A percentile compares a stretch with the other conserved stretches of the same genome.
Conservation (phyloP, 2,797 vertebrate genomes). For the Premnoplex brunnescens region DNA sequence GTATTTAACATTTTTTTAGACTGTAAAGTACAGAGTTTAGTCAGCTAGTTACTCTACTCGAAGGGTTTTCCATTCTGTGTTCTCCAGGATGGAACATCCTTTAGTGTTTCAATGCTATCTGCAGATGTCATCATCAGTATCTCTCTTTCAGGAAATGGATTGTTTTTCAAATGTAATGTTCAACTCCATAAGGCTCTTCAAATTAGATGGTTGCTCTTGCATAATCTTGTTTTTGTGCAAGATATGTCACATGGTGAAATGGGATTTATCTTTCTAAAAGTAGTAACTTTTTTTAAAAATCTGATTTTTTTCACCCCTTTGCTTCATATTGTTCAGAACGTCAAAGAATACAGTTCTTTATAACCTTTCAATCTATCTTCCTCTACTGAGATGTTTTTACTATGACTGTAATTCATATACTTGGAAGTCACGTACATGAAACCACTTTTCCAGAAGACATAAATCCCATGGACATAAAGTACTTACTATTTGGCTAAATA, state of each 20-base stretch:
- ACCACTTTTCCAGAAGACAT: not conserved
- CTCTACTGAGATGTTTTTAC: not conserved
- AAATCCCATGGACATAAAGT: not conserved
- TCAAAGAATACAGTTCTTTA: not conserved
- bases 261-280: not conserved
- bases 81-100: not conserved
- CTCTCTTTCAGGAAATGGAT: not conserved
- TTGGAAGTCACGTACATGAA: not conserved
- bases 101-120: not conserved
- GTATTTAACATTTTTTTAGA: constrained; percentile 43
- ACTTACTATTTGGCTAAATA: not conserved
- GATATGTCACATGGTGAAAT: not conserved
- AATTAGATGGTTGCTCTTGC: not conserved
- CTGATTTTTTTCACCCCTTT: not conserved
- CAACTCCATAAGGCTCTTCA: not conserved
- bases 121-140: not conserved
- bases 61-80: not conserved
- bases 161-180: not conserved
- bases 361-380: not conserved
- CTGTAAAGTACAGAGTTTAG: constrained; percentile 37
- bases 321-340: not conserved
- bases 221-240: not conserved
- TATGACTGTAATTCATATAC: not conserved
- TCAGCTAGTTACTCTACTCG: constrained; percentile 6
- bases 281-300: not conserved